phyloP scores from a whole-genome alignment of 64 coral and sea anemone genomes.

The Montipora efflorescens region DNA sequence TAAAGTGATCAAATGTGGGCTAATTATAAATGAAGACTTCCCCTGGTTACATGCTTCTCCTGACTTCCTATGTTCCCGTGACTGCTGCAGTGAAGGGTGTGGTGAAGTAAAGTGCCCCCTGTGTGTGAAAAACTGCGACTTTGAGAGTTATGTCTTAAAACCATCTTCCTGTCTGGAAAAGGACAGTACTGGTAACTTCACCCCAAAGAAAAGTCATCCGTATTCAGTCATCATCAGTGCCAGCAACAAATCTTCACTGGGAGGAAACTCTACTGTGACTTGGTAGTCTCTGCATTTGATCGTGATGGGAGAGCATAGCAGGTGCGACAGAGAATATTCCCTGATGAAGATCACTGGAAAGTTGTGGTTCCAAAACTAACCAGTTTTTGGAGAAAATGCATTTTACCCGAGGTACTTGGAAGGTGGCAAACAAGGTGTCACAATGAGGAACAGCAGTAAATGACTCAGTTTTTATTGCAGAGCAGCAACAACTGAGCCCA shows the following conservation, averaged over 20 bases:
- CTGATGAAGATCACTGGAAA: too few species aligned
- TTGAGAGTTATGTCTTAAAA: slow-evolving; percentile 35
- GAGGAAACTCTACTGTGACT: background rate
- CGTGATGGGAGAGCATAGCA: background rate
- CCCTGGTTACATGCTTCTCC: slow-evolving; percentile 60
- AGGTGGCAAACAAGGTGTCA: background rate
- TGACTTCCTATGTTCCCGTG: background rate
- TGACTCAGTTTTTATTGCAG: slow-evolving; percentile 68
- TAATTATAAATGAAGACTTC: slow-evolving; percentile 34
- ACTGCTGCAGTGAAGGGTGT: slow-evolving; percentile 57
- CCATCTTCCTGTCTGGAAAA: slow-evolving; percentile 64
- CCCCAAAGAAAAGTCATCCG: background rate
- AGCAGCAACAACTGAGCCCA: slow-evolving; percentile 6
- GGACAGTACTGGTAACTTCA: background rate
- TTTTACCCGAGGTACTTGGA: background rate
- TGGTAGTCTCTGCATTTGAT: slow-evolving; percentile 68
- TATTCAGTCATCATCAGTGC: too few species aligned
- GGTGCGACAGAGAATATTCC: slow-evolving; percentile 34
- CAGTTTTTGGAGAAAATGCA: too few species aligned
- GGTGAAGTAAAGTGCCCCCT: slow-evolving; percentile 67
- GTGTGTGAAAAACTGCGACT: slow-evolving; percentile 25
- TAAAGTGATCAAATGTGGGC: too few species aligned
- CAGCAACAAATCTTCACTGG: slow-evolving; percentile 29
- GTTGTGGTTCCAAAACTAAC: too few species aligned
- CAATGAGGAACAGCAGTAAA: background rate